Evolutionary conservation across 2,113 vertebrate species (phyloP).

Genomic region (Phylloscopus trochiloides): DNA sequence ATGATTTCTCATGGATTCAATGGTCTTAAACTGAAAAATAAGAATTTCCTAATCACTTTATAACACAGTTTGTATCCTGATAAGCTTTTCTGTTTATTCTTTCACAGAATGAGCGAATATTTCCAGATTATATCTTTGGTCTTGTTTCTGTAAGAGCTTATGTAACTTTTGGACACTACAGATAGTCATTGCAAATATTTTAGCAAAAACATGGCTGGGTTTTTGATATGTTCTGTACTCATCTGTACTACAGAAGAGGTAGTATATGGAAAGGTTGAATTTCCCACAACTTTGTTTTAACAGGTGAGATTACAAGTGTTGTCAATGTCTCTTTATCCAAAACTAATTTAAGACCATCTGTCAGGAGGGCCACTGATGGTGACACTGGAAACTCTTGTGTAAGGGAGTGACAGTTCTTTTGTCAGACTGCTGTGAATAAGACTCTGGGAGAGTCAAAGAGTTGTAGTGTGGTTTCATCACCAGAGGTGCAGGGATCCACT

Average conservation of each 20-base stretch:
- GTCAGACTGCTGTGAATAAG: not conserved
- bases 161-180: not conserved
- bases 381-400: not conserved
- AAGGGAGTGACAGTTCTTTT: not conserved
- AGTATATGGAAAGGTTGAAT: not conserved
- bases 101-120: not conserved
- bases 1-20: slow-evolving; percentile 14
- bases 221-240: not conserved
- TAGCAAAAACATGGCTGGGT: not conserved
- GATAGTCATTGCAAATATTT: not conserved
- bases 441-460: not conserved
- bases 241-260: not conserved
- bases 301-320: not conserved
- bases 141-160: not conserved
- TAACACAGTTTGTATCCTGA: not conserved
- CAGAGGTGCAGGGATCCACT: not conserved
- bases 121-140: not conserved
- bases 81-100: not conserved
- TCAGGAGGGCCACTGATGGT: not conserved
- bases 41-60: slow-evolving; percentile 1
- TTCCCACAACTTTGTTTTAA: not conserved
- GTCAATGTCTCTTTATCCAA: not conserved
- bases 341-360: not conserved
- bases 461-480: not conserved
- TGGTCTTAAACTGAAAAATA: slow-evolving; percentile 15